These are phyloP conservation scores for Halichoeres trimaculatus DNA, from an alignment of 2,113 vertebrate species.

Conservation along the genomic window DNA sequence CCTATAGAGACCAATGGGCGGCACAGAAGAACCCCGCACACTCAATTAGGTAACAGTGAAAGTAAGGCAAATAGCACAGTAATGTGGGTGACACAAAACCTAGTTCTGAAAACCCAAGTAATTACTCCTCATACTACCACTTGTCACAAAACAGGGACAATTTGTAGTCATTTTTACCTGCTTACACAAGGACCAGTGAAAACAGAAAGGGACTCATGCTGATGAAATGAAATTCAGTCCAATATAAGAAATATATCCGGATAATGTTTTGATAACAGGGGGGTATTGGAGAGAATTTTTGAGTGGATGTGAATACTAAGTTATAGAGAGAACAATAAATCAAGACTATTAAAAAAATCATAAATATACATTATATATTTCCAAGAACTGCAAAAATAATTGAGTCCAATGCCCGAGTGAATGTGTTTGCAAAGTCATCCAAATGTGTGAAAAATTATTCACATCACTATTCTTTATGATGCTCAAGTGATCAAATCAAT, in stretches of 20 bases:
- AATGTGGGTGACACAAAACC: slow-evolving; percentile 64
- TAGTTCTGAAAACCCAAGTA: slow-evolving; percentile 54
- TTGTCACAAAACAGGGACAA: neutral
- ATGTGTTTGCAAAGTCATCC: slow-evolving; percentile 2
- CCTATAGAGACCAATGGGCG: slow-evolving; percentile 4
- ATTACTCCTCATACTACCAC: slow-evolving; percentile 31
- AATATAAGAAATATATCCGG: neutral
- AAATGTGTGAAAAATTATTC: slow-evolving; percentile 2
- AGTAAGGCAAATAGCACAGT: slow-evolving; percentile 52
- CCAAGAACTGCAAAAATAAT: neutral
- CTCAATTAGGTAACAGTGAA: slow-evolving; percentile 47
- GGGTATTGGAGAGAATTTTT: neutral
- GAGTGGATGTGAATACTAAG: neutral
- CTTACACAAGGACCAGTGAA: slow-evolving; percentile 22
- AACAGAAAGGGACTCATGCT: neutral
- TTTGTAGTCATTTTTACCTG: slow-evolving; percentile 30
- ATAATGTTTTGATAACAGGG: neutral
- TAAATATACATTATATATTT: neutral
- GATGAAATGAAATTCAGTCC: neutral
- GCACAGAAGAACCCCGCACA: slow-evolving; percentile 7
- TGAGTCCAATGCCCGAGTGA: neutral
- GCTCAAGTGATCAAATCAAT: slow-evolving; percentile 35
- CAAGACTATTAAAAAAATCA: neutral
- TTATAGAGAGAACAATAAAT: neutral
- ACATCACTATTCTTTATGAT: slow-evolving; percentile 3